These are phyloP conservation scores for Mustela erminea DNA, from an alignment of 2,797 vertebrate species.

Conservation along the genomic window DNA sequence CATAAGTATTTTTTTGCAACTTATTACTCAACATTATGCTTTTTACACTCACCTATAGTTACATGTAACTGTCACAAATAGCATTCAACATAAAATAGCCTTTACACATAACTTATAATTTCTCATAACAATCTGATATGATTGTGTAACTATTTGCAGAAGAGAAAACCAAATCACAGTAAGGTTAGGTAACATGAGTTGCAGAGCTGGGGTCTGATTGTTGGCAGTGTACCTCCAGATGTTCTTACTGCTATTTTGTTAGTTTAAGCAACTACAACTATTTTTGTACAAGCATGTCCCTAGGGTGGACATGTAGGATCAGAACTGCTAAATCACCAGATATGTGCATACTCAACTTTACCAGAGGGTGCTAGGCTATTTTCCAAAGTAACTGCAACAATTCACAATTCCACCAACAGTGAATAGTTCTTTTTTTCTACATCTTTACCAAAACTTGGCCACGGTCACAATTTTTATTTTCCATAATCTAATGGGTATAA, in stretches of 20 bases:
- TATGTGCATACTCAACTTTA: background rate
- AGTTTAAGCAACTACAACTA: background rate
- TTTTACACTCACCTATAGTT: background rate
- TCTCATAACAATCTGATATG: background rate
- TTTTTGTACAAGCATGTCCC: background rate
- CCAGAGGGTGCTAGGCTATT: background rate
- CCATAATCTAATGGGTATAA: background rate
- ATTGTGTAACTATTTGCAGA: background rate
- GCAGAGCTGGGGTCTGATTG: background rate
- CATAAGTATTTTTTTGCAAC: background rate
- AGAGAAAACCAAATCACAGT: conserved; percentile 1
- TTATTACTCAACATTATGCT: background rate
- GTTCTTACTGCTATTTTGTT: background rate
- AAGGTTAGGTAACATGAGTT: background rate
- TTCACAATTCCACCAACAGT: background rate
- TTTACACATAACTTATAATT: background rate
- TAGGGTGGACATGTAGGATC: background rate
- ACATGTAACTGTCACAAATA: background rate
- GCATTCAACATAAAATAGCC: background rate
- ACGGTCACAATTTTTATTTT: background rate
- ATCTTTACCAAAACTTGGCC: background rate
- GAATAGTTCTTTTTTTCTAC: background rate
- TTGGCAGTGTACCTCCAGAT: background rate
- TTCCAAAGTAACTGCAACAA: background rate
- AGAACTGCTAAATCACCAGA: background rate